Base-by-base conservation (phyloP, 2,888 invertebrate genomes). In the Andrena praecox region DNA sequence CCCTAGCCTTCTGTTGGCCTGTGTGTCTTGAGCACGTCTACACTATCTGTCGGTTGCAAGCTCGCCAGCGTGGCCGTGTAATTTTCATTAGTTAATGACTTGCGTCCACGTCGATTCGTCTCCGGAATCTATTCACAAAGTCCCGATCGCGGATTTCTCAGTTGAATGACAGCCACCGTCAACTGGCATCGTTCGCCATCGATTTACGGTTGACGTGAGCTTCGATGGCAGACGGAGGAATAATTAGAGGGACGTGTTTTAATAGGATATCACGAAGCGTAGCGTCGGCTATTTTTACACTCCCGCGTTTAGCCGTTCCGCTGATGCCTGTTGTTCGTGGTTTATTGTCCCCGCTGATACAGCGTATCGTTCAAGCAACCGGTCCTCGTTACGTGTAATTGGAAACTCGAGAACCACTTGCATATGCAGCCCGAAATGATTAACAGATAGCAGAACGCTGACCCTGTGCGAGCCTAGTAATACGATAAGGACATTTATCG, bases 401-500 rank as follows among this genome's bases (percentile, higher is more conserved):
- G 89, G 88, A 90, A 87, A 90, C 85, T 85, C 85, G 89, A 86
- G 87, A 90, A 88, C 87, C 87, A 86, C 88, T 87, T 89, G 89
- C 82, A 86, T 88, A 90, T 85, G 88, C 89, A 86, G 82, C 83
- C 76, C 77, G 76, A 85, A 85, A 81, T 79, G 84, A 85, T 86
- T 83, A 83, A 84, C 83, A 77, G 84, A 77, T 83, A 84, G 79
- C 73, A 63, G 84, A 80, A 69, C 80, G 74, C 73, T 83, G 84
- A 84, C 75, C 80, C 75, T 73, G 59, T 35, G 77, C 48, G 42
- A 52, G 70, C 33, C 68, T 78, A 59, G 80, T 76, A 82, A 70
- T 20, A 63, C 68, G 67, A 75, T 52, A 68, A 75, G 75, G 67
- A 75, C 62, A 75, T 71, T 69, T 82, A 74, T 82, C 80, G 74